These are phyloP conservation scores for Rapana venosa DNA, from an alignment of 2,888 invertebrate species.

Conservation along the genomic window DNA sequence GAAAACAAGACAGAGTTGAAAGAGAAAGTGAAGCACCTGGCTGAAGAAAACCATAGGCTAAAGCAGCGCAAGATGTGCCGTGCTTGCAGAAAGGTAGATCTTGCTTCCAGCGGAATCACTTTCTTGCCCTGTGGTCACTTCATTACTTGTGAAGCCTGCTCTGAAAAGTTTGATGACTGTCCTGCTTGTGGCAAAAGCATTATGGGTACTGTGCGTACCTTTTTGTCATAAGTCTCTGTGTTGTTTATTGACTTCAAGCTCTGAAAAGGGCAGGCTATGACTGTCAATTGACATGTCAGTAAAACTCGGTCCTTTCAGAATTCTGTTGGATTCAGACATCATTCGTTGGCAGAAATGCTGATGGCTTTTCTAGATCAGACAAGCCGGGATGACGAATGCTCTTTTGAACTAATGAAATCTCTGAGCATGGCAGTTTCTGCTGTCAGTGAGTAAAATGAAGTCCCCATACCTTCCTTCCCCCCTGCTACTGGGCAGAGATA, in stretches of 20 bases:
- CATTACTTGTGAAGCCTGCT: conserved; percentile 40
- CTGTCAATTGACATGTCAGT: neutral
- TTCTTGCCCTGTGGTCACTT: conserved; percentile 47
- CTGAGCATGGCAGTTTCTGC: too few species aligned
- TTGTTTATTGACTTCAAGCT: neutral
- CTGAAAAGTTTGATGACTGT: conserved; percentile 38
- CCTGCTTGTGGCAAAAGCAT: conserved; percentile 43
- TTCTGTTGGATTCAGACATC: neutral
- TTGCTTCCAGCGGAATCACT: conserved; percentile 37
- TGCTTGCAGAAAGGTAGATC: conserved; percentile 37
- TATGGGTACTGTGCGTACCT: conserved; percentile 47
- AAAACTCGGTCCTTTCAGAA: neutral
- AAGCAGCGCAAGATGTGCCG: conserved; percentile 37
- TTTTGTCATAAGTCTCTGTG: conserved; percentile 16
- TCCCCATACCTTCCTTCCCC: too few species aligned
- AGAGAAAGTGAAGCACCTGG: neutral
- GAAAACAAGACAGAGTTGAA: conserved; percentile 11
- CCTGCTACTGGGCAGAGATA: neutral
- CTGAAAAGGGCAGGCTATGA: neutral
- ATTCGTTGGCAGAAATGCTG: neutral
- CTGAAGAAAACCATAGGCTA: conserved; percentile 31
- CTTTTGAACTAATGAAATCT: neutral
- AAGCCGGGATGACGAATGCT: neutral
- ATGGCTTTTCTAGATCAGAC: neutral
- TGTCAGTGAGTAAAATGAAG: too few species aligned